phyloP scores from a whole-genome alignment of 1,140 invertebrate species.

The Brachionus paranguensis region DNA sequence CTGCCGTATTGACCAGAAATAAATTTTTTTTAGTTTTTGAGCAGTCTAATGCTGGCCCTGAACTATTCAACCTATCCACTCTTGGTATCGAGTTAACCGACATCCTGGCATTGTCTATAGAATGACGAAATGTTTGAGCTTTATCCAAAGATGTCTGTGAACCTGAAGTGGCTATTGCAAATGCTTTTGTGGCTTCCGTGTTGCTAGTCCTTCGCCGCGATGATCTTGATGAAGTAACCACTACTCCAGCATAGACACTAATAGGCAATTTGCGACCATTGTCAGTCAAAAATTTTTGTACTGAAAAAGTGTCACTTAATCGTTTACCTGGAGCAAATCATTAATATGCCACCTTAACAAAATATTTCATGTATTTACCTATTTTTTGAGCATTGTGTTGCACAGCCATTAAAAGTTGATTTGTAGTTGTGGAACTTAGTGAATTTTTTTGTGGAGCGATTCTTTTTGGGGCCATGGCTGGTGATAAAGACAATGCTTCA shows the following conservation, averaged over 20 bases:
- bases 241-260: conserved; percentile 64
- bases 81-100: conserved; percentile 9
- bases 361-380: neutral
- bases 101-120: neutral
- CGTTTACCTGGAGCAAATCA: neutral
- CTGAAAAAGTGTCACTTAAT: conserved; percentile 9
- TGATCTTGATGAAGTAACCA: conserved; percentile 82
- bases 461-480: conserved; percentile 12
- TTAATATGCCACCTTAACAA: no score
- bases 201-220: conserved; percentile 82
- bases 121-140: conserved; percentile 33
- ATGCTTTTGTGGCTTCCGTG: conserved; percentile 78
- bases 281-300: neutral
- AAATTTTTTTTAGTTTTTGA: conserved; percentile 7
- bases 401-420: conserved; percentile 10
- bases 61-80: conserved; percentile 42
- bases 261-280: conserved; percentile 51
- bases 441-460: neutral
- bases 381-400: conserved; percentile 33
- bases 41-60: neutral
- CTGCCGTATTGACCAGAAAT: conserved; percentile 75
- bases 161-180: conserved; percentile 82
- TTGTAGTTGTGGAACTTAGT: neutral
- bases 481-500: conserved; percentile 6
- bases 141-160: conserved; percentile 43